phyloP scores from a whole-genome alignment of 1,140 invertebrate species.

The Amphibalanus amphitrite region DNA sequence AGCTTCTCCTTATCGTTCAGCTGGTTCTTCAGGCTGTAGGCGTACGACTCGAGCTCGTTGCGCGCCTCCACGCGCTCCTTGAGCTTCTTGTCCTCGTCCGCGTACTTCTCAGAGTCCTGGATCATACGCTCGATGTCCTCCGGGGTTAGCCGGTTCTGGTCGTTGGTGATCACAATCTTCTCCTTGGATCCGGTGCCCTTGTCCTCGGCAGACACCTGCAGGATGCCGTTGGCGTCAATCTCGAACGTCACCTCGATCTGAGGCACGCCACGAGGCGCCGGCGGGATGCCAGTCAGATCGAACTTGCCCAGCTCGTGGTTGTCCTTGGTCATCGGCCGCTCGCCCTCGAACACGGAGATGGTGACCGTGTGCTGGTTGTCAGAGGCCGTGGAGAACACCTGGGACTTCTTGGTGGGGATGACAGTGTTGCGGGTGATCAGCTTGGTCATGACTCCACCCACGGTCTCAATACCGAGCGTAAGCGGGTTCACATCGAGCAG shows the following conservation, averaged over 20 bases:
- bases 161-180: conserved; percentile 90
- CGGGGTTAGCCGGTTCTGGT: conserved; percentile 39
- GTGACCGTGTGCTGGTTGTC: conserved; percentile 99
- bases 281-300: too few species aligned
- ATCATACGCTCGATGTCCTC: conserved; percentile 47
- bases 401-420: conserved; percentile 98
- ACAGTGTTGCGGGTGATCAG: conserved; percentile 81
- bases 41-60: conserved; percentile 82
- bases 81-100: conserved; percentile 93
- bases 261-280: too few species aligned
- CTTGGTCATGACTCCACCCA: conserved; percentile 99
- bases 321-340: too few species aligned
- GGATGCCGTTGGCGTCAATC: too few species aligned
- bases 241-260: too few species aligned
- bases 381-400: conserved; percentile 96
- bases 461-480: too few species aligned
- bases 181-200: conserved; percentile 97
- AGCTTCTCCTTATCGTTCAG: conserved; percentile 94
- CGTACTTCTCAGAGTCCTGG: conserved; percentile 73
- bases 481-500: too few species aligned
- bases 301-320: too few species aligned
- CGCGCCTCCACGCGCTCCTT: conserved; percentile 93
- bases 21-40: conserved; percentile 96
- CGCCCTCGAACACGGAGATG: conserved; percentile 93
- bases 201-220: conserved; percentile 94